Base-by-base conservation (phyloP, 2,888 invertebrate species). In the Drosophila gaucha region DNA sequence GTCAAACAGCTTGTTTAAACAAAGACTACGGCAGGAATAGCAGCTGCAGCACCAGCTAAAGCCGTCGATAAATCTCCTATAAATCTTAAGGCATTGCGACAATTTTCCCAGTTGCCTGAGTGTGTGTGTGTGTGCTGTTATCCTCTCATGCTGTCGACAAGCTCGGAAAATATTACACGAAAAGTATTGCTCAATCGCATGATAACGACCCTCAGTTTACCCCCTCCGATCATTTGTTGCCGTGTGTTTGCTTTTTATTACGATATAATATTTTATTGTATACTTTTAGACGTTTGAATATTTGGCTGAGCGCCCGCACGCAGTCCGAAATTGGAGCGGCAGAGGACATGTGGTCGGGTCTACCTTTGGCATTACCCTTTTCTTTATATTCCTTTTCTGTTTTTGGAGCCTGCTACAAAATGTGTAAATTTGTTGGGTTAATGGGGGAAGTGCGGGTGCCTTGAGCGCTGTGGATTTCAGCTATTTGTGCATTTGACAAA, bases 401-500 rank as follows among this genome's bases (percentile, higher is more conserved):
- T 33, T 33, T 20, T 10, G 10, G 8, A 16, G 65, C 35, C 72
- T 46, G 55, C 65, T 65, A 49, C 68, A 71, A 75, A 88, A 88
- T 87, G 86, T 88, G 88, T 88, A 83, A 88, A 88, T 88, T 88
- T 88, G 80, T 77, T 83, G 86, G 86, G 59, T 69, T 69, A 12
- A 14, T 26, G 51, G 6, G 39, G 47, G 18, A 24, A 12, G 35
- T n/a, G 39, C 8, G 33, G 6, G 35, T 58, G 56, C 68, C 52
- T 47, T 20, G 52, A 62, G 75, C 70, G 57, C 39, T 80, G 56
- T 68, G 85, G 64, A 84, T 84, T 80, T 82, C 41, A 71, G 87
- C 86, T 82, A 86, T 87, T 86, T 84, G 88, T 83, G 84, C 84
- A 83, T 88, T 86, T 86, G 86, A 88, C 84, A 85, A 88, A 88